These are phyloP conservation scores for Lycorma delicatula DNA, from an alignment of 1,140 invertebrate genomes.

Conservation along the genomic window DNA sequence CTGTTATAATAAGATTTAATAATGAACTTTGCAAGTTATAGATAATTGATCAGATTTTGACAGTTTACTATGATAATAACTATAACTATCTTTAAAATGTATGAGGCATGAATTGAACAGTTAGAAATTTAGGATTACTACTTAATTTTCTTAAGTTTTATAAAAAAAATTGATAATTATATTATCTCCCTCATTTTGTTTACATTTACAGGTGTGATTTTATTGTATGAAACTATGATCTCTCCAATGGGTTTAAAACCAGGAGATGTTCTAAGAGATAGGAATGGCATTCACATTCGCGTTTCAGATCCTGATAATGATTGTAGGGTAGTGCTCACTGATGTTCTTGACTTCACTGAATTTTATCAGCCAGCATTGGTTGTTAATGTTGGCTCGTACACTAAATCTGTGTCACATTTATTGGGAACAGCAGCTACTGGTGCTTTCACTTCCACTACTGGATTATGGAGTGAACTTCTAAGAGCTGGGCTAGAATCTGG, in stretches of 20 bases:
- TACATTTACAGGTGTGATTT: constrained; percentile 27
- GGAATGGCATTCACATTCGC: constrained; percentile 46
- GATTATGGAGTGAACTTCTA: constrained; percentile 39
- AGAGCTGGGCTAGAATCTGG: constrained; percentile 46
- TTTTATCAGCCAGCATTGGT: constrained; percentile 41
- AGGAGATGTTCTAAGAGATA: constrained; percentile 46
- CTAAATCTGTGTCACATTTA: constrained; percentile 38
- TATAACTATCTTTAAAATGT: too few species aligned
- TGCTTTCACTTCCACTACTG: constrained; percentile 45
- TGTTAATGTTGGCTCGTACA: constrained; percentile 44
- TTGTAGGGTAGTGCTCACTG: constrained; percentile 48
- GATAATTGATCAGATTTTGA: too few species aligned
- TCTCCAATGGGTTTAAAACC: constrained; percentile 45
- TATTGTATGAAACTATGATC: constrained; percentile 47
- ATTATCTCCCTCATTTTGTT: too few species aligned
- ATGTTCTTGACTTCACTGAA: constrained; percentile 43
- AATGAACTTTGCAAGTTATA: too few species aligned
- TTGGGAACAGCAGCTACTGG: constrained; percentile 47
- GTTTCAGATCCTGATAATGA: constrained; percentile 43
- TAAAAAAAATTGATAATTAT: too few species aligned
- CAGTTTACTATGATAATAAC: too few species aligned
- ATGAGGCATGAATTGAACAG: too few species aligned
- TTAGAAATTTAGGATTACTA: too few species aligned
- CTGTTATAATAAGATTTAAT: too few species aligned
- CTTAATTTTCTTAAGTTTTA: too few species aligned